Base-by-base conservation (phyloP, 1,140 invertebrate species). In the Trichonephila clavata region DNA sequence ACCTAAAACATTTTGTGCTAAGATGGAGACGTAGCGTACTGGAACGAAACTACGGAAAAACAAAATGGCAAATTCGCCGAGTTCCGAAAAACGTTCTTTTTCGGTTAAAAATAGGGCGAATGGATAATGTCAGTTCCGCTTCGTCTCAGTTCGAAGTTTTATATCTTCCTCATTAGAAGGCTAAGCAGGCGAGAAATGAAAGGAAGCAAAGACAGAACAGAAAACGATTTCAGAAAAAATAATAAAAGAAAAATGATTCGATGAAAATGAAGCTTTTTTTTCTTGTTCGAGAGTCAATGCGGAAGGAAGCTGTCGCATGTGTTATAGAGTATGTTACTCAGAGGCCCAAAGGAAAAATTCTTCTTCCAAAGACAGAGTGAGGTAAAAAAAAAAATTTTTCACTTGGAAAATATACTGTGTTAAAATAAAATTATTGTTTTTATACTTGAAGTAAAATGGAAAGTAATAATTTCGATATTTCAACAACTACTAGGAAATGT, bases 91-190 rank as follows among this genome's bases (percentile, higher is more conserved):
- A 77, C 20, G 57, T 60, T 84, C 57, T 84, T 84, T 84, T 77
- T 61, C 32, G 20, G 65, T 43, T 77, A 89, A 89, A 89, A 89
- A 89, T 68, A 89, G 87, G 43, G 20, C 59, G 61, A 87, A 87
- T 87, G 86, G 27, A 24, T 65, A 63, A 89, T 89, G 61, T 86
- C 18, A 39, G 84, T 89, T 89, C 61, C 87, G 87, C 87, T 50
- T 59, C 65, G 43, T 20, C 65, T 60, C 16, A 50, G 60, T 27
- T 24, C 32, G 21, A 18, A 89, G 60, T 71, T 89, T 77, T 89
- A 71, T 89, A 71, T 89, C 43, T 84, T 84, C 43, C 65, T 68
- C 63, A 89, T 89, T 89, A 89, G 87, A 77, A 50, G 14, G 39
- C 50, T 65, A 89, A 89, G 68, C 65, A 71, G 39, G 63, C 87